These are phyloP conservation scores for Equus przewalskii DNA, from an alignment of 2,113 vertebrate species.

Conservation along the genomic window DNA sequence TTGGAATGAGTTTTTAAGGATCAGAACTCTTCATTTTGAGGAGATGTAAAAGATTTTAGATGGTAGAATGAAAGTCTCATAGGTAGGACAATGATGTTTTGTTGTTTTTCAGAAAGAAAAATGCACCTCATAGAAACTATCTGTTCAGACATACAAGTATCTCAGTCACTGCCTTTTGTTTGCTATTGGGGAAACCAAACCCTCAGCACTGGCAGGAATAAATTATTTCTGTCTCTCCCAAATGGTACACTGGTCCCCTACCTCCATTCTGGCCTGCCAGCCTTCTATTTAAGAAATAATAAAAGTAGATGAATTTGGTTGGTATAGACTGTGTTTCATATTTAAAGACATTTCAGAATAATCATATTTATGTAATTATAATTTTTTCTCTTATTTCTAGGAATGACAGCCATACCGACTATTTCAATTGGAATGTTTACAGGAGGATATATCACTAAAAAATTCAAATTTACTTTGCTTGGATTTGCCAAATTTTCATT, in stretches of 20 bases:
- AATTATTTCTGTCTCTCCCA: slow-evolving; percentile 23
- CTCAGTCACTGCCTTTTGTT: not conserved
- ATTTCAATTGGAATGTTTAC: slow-evolving; percentile 91
- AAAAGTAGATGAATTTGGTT: not conserved
- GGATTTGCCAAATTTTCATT: slow-evolving; percentile 90
- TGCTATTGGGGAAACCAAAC: not conserved
- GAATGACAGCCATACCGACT: slow-evolving; percentile 89
- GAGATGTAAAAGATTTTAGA: slow-evolving; percentile 13
- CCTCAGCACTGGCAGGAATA: not conserved
- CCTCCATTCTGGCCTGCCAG: not conserved
- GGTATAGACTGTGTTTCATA: not conserved
- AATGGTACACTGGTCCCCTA: fast-evolving
- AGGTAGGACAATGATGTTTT: not conserved
- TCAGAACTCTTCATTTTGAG: not conserved
- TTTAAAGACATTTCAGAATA: not conserved
- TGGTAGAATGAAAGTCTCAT: not conserved
- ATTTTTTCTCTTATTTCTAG: slow-evolving; percentile 85
- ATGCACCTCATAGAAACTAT: not conserved
- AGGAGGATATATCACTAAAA: slow-evolving; percentile 94
- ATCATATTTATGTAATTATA: not conserved
- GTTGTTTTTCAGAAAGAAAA: not conserved
- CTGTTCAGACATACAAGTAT: not conserved
- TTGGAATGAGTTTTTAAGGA: not conserved
- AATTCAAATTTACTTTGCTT: slow-evolving; percentile 90
- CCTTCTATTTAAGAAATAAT: not conserved